Percentiles rank a stretch among this genome's conserved stretches.
Evolutionary conservation across 2,113 vertebrate species (phyloP).

Genomic region (Pantherophis guttatus): DNA sequence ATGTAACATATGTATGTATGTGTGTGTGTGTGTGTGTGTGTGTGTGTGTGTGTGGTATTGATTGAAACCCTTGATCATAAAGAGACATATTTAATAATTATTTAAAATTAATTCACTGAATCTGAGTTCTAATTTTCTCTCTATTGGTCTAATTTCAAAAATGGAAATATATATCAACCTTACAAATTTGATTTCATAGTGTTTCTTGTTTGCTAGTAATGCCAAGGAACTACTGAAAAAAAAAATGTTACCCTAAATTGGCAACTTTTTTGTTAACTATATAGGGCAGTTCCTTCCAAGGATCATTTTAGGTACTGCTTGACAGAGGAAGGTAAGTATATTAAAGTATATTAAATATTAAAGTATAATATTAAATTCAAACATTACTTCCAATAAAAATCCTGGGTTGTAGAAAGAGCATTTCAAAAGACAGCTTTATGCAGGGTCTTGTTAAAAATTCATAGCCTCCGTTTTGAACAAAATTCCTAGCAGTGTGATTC

Average conservation of each 20-base stretch:
- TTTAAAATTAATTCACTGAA: background rate
- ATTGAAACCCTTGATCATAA: background rate
- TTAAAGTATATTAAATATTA: background rate
- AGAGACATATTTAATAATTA: background rate
- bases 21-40: too few relatives aligned
- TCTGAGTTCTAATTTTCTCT: background rate
- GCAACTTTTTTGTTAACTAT: background rate
- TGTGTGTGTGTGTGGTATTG: background rate
- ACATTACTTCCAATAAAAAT: constrained; percentile 45
- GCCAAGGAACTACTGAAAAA: background rate
- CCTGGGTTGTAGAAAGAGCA: constrained; percentile 11
- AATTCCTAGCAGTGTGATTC: constrained; percentile 32
- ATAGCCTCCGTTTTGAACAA: constrained; percentile 38
- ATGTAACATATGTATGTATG: background rate
- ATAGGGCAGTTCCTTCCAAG: background rate
- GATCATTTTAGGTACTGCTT: background rate
- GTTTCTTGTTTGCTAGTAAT: background rate
- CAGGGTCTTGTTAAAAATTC: constrained; percentile 31
- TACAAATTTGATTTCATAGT: background rate
- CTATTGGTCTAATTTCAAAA: background rate
- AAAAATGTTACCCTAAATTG: background rate
- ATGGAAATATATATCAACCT: background rate
- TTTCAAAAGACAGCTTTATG: constrained; percentile 18
- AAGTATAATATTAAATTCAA: background rate
- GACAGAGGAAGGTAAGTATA: background rate